phyloP scores from a whole-genome alignment of 1,140 invertebrate genomes.

The Platyscapa corneri region DNA sequence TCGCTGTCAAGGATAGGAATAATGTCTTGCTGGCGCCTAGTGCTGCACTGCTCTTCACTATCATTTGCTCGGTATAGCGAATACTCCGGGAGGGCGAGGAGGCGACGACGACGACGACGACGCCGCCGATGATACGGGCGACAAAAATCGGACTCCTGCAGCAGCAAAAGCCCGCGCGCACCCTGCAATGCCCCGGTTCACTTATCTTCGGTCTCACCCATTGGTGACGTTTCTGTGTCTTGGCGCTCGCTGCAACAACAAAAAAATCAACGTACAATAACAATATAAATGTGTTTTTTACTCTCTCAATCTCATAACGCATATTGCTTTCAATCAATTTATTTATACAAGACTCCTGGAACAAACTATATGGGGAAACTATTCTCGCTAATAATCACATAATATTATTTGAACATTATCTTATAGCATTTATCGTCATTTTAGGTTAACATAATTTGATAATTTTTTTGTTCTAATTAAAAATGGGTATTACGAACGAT shows the following conservation, averaged over 20 bases:
- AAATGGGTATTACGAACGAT: too few relatives aligned
- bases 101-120: constrained; percentile 11
- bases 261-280: constrained; percentile 4
- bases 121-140: constrained; percentile 3
- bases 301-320: too few relatives aligned
- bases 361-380: too few relatives aligned
- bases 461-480: too few relatives aligned
- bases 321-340: too few relatives aligned
- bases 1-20: constrained; percentile 9
- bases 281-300: background rate
- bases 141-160: constrained; percentile 3
- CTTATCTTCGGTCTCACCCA: constrained; percentile 70
- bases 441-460: too few relatives aligned
- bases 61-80: constrained; percentile 39
- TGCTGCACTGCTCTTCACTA: background rate
- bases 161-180: constrained; percentile 65
- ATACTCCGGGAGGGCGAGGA: constrained; percentile 9
- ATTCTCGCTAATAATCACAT: too few relatives aligned
- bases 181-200: constrained; percentile 65
- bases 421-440: too few relatives aligned
- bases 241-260: constrained; percentile 69
- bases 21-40: constrained; percentile 40
- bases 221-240: constrained; percentile 69
- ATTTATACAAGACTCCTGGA: too few relatives aligned
- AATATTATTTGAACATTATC: too few relatives aligned